Conservation (phyloP, 2,888 invertebrate genomes). For the Atethmia centrago region DNA sequence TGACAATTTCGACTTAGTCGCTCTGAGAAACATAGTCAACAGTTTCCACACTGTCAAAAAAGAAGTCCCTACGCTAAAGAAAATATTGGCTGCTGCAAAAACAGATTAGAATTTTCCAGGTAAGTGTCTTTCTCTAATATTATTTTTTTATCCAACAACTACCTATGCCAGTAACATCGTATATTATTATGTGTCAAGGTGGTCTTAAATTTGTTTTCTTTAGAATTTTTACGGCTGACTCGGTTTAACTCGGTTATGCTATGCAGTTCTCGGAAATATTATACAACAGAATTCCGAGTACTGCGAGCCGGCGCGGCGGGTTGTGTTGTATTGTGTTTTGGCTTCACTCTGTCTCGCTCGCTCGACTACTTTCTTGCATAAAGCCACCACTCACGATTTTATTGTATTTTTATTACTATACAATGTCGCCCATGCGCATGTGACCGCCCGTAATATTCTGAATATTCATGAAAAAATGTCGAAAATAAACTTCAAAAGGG, state of each 20-base stretch:
- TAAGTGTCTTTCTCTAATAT: background rate
- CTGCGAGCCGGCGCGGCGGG: background rate
- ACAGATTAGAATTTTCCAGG: conserved; percentile 3
- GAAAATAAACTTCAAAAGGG: too few relatives aligned
- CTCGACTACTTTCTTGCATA: conserved; percentile 14
- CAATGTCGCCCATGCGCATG: too few relatives aligned
- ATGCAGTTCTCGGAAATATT: conserved; percentile 6
- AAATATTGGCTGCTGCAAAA: conserved; percentile 33
- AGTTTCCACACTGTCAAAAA: conserved; percentile 28
- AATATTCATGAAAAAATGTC: too few relatives aligned
- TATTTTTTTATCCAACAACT: conserved; percentile 7
- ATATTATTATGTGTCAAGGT: background rate
- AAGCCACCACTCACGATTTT: conserved; percentile 2
- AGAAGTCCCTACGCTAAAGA: conserved; percentile 42
- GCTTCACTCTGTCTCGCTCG: conserved; percentile 12
- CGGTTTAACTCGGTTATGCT: background rate
- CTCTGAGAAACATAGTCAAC: conserved; percentile 32
- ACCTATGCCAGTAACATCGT: background rate
- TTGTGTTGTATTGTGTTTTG: background rate
- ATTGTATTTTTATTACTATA: conserved; percentile 14
- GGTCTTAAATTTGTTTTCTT: too few relatives aligned
- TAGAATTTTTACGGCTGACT: background rate
- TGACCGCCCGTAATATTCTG: too few relatives aligned
- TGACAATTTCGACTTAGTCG: conserved; percentile 18
- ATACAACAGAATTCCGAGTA: conserved; percentile 1